A percentile compares a stretch with the other conserved stretches of the same genome.
phyloP scores from a whole-genome alignment of 2,797 vertebrate species.

The Mus minutoides region DNA sequence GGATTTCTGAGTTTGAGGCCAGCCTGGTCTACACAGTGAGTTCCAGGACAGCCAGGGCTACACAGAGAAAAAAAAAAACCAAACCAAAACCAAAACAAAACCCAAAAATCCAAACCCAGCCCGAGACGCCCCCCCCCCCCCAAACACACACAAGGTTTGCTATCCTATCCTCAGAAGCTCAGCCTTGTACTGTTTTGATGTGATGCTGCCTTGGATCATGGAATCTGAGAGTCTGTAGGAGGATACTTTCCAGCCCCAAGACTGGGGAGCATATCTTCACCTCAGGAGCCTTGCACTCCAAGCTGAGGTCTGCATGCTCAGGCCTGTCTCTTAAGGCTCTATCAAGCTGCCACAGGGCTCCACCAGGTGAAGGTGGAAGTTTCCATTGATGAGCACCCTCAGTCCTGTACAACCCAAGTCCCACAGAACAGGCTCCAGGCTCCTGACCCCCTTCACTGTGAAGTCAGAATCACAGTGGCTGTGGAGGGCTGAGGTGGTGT shows the following conservation, averaged over 20 bases:
- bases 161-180: background rate
- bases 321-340: background rate
- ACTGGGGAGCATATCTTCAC: background rate
- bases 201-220: background rate
- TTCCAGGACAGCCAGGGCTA: no score
- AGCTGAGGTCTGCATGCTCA: background rate
- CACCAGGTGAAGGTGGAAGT: background rate
- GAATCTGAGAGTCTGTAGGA: background rate
- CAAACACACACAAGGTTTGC: background rate
- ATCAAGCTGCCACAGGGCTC: background rate
- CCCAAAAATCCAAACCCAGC: no score
- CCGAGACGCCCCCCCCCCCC: no score
- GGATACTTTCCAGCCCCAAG: background rate
- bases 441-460: background rate
- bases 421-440: background rate
- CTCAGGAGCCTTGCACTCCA: background rate
- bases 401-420: background rate
- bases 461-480: background rate
- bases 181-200: background rate
- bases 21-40: no score
- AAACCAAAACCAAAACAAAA: no score
- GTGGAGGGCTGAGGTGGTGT: background rate
- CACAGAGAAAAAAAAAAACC: no score
- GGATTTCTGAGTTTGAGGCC: no score
- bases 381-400: background rate